Conservation (phyloP, 1,140 invertebrate genomes). For the Bombus waltoni region DNA sequence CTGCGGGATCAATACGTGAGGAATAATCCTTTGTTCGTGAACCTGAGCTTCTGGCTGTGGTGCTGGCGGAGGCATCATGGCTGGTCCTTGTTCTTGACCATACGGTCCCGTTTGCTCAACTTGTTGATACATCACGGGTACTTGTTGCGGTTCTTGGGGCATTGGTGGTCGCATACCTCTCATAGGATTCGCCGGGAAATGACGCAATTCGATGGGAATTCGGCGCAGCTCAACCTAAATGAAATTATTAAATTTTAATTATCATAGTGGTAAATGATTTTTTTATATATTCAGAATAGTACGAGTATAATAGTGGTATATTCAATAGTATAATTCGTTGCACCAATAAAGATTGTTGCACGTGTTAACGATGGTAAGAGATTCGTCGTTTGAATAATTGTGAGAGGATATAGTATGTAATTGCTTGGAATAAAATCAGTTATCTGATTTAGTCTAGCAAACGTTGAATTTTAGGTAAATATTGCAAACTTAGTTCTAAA, state of each 20-base stretch:
- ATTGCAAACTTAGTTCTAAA: no score
- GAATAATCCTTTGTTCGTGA: constrained; percentile 64
- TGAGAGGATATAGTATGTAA: no score
- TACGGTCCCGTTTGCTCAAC: constrained; percentile 61
- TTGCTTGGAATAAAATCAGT: no score
- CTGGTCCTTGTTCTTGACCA: constrained; percentile 67
- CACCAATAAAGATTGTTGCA: no score
- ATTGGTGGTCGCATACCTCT: constrained; percentile 74
- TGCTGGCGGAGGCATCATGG: constrained; percentile 73
- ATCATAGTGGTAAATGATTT: neutral
- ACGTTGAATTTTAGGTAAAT: no score
- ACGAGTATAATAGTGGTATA: neutral
- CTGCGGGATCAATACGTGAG: constrained; percentile 74
- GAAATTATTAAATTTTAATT: neutral
- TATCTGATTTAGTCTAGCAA: no score
- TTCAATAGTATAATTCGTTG: no score
- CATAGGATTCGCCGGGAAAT: constrained; percentile 71
- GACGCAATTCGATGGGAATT: constrained; percentile 76
- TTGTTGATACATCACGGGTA: constrained; percentile 71
- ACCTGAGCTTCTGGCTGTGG: constrained; percentile 67
- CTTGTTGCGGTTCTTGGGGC: constrained; percentile 66
- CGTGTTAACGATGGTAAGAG: no score
- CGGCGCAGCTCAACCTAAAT: constrained; percentile 73
- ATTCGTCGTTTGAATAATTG: no score
- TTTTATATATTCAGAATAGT: no score